Evolutionary conservation across 2,113 vertebrate genomes (phyloP).

Genomic region (Neofelis nebulosa): DNA sequence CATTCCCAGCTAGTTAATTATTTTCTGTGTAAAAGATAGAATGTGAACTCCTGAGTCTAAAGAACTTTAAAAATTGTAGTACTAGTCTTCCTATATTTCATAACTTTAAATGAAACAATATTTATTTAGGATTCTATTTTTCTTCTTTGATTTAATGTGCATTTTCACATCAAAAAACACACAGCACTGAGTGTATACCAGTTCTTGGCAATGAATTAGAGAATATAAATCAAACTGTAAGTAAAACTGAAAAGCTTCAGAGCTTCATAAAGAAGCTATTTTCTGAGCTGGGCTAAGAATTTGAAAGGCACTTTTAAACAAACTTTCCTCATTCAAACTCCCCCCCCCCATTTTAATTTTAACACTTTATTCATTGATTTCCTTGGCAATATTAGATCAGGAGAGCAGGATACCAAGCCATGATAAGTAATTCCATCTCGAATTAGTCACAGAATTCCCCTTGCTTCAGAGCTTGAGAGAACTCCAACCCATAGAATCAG

Average conservation of each 20-base stretch:
- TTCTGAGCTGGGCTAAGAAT: conserved; percentile 2
- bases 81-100: not conserved
- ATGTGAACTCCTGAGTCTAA: not conserved
- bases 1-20: not conserved
- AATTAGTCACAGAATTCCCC: not conserved
- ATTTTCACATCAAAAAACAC: conserved; percentile 26
- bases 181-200: not conserved
- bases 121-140: not conserved
- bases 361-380: conserved; percentile 52
- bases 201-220: conserved; percentile 4
- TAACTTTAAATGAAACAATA: not conserved
- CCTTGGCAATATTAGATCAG: conserved; percentile 22
- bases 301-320: conserved; percentile 34
- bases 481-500: not conserved
- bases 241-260: conserved; percentile 35
- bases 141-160: not conserved
- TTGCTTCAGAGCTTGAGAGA: not conserved
- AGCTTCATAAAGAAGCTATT: conserved; percentile 43
- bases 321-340: conserved; percentile 4
- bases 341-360: conserved; percentile 12
- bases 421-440: not conserved
- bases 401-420: not conserved
- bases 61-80: not conserved
- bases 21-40: conserved; percentile 39
- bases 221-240: conserved; percentile 38